phyloP scores from a whole-genome alignment of 30 jellyfish, hydroid and myxozoan genomes.

The Sanderia malayensis region DNA sequence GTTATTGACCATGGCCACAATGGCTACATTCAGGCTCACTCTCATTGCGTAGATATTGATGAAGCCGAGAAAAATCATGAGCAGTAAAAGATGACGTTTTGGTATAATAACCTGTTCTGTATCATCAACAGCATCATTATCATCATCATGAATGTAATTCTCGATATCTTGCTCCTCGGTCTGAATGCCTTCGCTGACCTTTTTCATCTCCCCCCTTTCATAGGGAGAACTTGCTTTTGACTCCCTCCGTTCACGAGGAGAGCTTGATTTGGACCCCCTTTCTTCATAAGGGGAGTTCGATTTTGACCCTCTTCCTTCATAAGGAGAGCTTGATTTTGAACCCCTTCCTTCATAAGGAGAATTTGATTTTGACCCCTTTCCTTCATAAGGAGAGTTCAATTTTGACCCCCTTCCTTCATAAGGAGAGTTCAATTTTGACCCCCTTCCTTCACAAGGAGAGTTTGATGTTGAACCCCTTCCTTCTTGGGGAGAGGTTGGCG shows the following conservation, averaged over 20 bases:
- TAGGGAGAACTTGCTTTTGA: too few relatives aligned
- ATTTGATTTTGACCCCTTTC: too few relatives aligned
- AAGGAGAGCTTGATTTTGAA: background rate
- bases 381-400: too few relatives aligned
- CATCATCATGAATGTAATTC: slow-evolving; percentile 14
- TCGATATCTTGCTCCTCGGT: slow-evolving; percentile 49
- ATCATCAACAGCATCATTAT: background rate
- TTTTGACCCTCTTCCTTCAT: background rate
- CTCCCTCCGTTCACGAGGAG: too few relatives aligned
- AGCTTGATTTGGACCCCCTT: too few relatives aligned
- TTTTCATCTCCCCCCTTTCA: background rate
- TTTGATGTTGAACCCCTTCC: too few relatives aligned
- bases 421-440: too few relatives aligned
- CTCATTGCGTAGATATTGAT: slow-evolving; percentile 76
- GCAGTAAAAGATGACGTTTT: slow-evolving; percentile 54
- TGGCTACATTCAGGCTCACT: slow-evolving; percentile 74
- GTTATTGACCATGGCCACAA: slow-evolving; percentile 84
- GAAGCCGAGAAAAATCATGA: slow-evolving; percentile 76
- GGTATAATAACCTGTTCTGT: slow-evolving; percentile 45
- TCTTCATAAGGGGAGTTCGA: too few relatives aligned
- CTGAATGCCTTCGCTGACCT: slow-evolving; percentile 40
- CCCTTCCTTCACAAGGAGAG: too few relatives aligned
- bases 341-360: too few relatives aligned
- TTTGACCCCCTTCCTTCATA: too few relatives aligned
- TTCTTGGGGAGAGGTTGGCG: too few relatives aligned